These are phyloP conservation scores for Tetragnatha versicolor DNA, from an alignment of 1,140 invertebrate species.

Conservation along the genomic window DNA sequence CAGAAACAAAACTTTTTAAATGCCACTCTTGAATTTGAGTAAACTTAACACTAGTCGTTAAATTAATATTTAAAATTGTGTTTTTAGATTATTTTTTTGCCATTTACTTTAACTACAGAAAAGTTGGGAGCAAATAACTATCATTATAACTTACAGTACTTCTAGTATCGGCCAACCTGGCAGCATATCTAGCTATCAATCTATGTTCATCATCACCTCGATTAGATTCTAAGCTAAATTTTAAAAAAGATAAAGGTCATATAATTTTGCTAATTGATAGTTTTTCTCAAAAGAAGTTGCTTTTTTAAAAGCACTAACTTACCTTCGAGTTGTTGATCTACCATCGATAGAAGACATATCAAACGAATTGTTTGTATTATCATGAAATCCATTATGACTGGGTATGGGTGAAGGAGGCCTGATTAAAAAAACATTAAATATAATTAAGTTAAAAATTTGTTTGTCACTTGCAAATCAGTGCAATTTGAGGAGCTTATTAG, in stretches of 20 bases:
- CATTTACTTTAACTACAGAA: too few species aligned
- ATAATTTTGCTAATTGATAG: not conserved
- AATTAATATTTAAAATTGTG: too few species aligned
- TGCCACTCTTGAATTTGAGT: too few species aligned
- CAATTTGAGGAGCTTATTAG: not conserved
- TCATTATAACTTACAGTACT: slow-evolving; percentile 82
- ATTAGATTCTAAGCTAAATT: slow-evolving; percentile 64
- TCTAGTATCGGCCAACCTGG: slow-evolving; percentile 86
- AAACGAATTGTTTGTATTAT: slow-evolving; percentile 72
- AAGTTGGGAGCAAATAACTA: too few species aligned
- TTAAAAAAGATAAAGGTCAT: not conserved
- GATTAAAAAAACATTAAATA: slow-evolving; percentile 23
- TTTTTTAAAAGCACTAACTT: slow-evolving; percentile 35
- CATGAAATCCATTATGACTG: slow-evolving; percentile 86
- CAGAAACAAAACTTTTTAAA: too few species aligned
- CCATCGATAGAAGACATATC: slow-evolving; percentile 84
- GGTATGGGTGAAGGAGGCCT: slow-evolving; percentile 86
- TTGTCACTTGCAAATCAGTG: too few species aligned
- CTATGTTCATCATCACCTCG: slow-evolving; percentile 92
- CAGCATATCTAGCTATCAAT: slow-evolving; percentile 94
- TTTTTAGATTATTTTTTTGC: too few species aligned
- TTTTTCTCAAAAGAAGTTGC: too few species aligned
- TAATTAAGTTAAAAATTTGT: not conserved
- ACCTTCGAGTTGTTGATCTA: slow-evolving; percentile 75
- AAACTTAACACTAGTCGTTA: too few species aligned